These are phyloP conservation scores for Tuberolachnus salignus DNA, from an alignment of 2,888 invertebrate species.

Conservation along the genomic window DNA sequence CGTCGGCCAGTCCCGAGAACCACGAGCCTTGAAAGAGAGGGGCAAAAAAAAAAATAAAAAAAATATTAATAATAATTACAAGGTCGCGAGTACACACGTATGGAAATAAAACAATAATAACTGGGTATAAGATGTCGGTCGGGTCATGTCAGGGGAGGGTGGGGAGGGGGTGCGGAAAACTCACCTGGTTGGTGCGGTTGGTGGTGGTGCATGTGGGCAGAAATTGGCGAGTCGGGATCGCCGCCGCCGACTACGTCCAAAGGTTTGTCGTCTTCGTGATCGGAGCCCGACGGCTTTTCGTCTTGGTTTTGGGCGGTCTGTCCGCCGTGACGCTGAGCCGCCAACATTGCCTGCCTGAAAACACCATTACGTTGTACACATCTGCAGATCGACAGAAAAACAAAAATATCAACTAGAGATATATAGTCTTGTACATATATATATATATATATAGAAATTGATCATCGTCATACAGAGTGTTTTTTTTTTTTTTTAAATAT, in stretches of 20 bases:
- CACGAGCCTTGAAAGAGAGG: slow-evolving; percentile 45
- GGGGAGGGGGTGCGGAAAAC: no score
- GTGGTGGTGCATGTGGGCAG: slow-evolving; percentile 58
- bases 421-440: not conserved
- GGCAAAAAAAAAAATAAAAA: no score
- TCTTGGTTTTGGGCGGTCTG: slow-evolving; percentile 58
- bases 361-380: slow-evolving; percentile 56
- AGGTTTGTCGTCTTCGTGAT: slow-evolving; percentile 77
- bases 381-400: slow-evolving; percentile 51
- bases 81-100: no score
- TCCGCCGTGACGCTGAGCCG: slow-evolving; percentile 64
- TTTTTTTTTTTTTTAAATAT: no score
- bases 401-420: slow-evolving; percentile 26
- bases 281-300: slow-evolving; percentile 60
- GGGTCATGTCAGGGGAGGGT: no score
- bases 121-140: no score
- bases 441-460: no score
- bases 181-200: slow-evolving; percentile 60
- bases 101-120: not conserved
- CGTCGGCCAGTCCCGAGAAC: slow-evolving; percentile 57
- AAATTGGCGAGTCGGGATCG: slow-evolving; percentile 68
- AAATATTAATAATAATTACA: no score
- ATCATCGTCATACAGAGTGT: no score
- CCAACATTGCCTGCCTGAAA: slow-evolving; percentile 73
- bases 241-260: slow-evolving; percentile 88